phyloP scores from a whole-genome alignment of 1,140 invertebrate genomes.

The Meloidogyne chitwoodi region DNA sequence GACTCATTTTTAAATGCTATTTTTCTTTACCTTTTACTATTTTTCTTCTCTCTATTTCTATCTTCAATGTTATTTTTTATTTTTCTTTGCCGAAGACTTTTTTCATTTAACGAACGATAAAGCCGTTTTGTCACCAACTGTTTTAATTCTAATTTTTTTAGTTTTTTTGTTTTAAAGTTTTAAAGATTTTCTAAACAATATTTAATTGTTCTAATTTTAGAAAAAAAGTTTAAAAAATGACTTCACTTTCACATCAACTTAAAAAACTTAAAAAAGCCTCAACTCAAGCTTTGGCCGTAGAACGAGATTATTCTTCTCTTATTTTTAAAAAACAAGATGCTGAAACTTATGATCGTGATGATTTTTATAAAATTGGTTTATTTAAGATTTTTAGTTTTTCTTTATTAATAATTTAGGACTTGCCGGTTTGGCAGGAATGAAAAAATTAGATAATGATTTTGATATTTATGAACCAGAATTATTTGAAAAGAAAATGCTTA shows the following conservation, averaged over 20 bases:
- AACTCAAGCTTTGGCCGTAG: slow-evolving; percentile 30
- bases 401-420: slow-evolving; percentile 19
- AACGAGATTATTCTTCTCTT: slow-evolving; percentile 29
- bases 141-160: no score
- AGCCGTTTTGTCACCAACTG: no score
- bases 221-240: slow-evolving; percentile 17
- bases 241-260: slow-evolving; percentile 29
- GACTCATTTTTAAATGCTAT: no score
- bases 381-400: background rate
- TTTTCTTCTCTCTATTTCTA: background rate
- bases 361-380: slow-evolving; percentile 41
- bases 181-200: no score
- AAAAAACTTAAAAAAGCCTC: slow-evolving; percentile 28
- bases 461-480: slow-evolving; percentile 30
- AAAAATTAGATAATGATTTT: slow-evolving; percentile 36
- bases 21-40: background rate
- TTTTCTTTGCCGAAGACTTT: no score
- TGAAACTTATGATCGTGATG: slow-evolving; percentile 28
- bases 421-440: slow-evolving; percentile 28
- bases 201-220: background rate
- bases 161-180: no score
- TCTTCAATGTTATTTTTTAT: no score
- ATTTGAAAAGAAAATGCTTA: slow-evolving; percentile 21
- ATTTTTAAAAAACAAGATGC: slow-evolving; percentile 41
- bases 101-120: no score